Percentiles rank a stretch among this genome's conserved stretches.
Conservation (phyloP, 2,888 invertebrate species). For the Amblyjoppa fuscipennis region DNA sequence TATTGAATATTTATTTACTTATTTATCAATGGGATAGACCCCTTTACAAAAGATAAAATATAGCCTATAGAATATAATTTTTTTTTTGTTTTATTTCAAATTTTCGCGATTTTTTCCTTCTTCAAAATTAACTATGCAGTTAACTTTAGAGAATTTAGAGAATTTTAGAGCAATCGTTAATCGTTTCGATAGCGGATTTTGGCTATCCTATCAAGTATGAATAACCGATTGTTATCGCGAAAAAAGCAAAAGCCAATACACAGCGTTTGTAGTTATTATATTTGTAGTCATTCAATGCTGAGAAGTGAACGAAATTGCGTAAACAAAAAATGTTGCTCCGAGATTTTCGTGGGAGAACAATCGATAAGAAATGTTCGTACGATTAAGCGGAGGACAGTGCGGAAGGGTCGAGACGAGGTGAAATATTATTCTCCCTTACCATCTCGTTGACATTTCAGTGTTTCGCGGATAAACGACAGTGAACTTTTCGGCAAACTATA, state of each 20-base stretch:
- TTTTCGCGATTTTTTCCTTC: background rate
- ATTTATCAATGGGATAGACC: too few species aligned
- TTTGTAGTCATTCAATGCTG: background rate
- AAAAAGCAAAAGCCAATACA: too few species aligned
- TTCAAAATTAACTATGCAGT: background rate
- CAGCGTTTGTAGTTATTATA: background rate
- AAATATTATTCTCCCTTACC: constrained; percentile 65
- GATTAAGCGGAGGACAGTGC: background rate
- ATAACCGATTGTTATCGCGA: too few species aligned
- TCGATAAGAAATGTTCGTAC: background rate
- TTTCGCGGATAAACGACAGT: background rate
- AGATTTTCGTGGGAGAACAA: background rate
- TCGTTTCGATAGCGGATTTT: too few species aligned
- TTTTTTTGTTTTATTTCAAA: background rate
- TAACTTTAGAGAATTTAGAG: background rate
- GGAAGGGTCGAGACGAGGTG: background rate
- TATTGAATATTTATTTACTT: background rate
- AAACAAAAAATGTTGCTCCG: background rate
- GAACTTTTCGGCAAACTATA: constrained; percentile 21
- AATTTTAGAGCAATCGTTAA: too few species aligned
- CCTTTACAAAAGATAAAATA: too few species aligned
- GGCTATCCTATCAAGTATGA: too few species aligned
- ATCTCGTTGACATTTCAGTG: constrained; percentile 76
- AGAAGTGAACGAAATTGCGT: background rate
- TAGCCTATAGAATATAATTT: too few species aligned